Evolutionary conservation across 2,797 vertebrate species (phyloP).

Genomic region (Rhinella marina): DNA sequence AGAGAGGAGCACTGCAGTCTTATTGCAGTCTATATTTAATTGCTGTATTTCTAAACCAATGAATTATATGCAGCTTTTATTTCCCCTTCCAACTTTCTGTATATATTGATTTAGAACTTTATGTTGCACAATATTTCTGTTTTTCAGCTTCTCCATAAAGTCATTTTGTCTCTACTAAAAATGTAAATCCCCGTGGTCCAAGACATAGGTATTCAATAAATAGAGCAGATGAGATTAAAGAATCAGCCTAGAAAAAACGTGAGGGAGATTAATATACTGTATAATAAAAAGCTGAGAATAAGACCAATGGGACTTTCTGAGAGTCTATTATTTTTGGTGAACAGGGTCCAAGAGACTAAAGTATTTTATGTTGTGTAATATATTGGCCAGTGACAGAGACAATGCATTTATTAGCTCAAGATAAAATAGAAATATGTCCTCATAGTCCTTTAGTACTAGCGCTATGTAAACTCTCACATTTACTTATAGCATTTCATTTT

Average conservation of each 20-base stretch:
- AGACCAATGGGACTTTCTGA: conserved; percentile 14
- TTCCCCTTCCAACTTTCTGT: conserved; percentile 50
- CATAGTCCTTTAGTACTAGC: not conserved
- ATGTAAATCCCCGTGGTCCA: conserved; percentile 28
- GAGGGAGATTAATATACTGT: conserved; percentile 30
- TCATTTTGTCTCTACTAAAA: conserved; percentile 16
- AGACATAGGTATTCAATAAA: conserved; percentile 16
- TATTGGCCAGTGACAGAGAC: not conserved
- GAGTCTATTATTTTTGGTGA: not conserved
- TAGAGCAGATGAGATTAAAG: conserved; percentile 8
- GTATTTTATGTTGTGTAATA: conserved; percentile 9
- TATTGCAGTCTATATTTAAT: conserved; percentile 49
- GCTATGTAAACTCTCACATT: not conserved
- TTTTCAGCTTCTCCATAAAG: conserved; percentile 53
- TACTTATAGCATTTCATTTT: not conserved
- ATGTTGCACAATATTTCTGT: conserved; percentile 47
- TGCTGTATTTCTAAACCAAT: conserved; percentile 43
- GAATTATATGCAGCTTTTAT: conserved; percentile 60
- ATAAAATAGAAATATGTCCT: not conserved
- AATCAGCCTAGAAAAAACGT: conserved; percentile 11
- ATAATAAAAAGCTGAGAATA: conserved; percentile 13
- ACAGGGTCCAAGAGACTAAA: not conserved
- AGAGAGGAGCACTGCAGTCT: not conserved
- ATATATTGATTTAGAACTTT: conserved; percentile 40
- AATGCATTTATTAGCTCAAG: not conserved